Conservation (phyloP, 2,888 invertebrate species). For the Amphiduros pacificus region DNA sequence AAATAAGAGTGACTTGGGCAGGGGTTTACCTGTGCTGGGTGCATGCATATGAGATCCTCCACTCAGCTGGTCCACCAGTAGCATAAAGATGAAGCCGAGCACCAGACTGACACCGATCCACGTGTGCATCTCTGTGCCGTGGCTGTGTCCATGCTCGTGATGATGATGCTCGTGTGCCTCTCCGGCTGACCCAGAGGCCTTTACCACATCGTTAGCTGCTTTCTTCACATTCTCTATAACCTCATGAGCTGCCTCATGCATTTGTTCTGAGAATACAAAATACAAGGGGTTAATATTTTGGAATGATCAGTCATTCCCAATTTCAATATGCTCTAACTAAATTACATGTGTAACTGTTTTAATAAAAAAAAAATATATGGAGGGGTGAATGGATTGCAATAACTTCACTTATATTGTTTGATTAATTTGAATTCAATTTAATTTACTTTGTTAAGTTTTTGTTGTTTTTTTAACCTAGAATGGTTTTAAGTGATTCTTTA, state of each 20-base stretch:
- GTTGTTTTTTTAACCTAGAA: no score
- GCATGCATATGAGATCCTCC: conserved; percentile 33
- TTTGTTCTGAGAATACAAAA: background rate
- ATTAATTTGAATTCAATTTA: no score
- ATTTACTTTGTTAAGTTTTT: no score
- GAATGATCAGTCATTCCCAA: no score
- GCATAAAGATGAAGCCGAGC: conserved; percentile 95
- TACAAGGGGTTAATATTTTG: no score
- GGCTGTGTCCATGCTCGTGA: conserved; percentile 26
- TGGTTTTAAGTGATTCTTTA: no score
- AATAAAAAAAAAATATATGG: no score
- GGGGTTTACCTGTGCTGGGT: background rate
- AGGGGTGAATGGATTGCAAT: no score
- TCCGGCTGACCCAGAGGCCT: conserved; percentile 9
- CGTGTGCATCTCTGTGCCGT: conserved; percentile 69
- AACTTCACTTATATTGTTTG: no score
- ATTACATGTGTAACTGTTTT: no score
- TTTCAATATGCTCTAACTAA: no score
- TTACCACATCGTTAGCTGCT: background rate
- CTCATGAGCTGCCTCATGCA: background rate
- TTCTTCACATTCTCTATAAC: conserved; percentile 3
- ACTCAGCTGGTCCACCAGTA: conserved; percentile 84
- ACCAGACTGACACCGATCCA: conserved; percentile 91
- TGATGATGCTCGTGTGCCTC: conserved; percentile 5
- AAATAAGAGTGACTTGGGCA: no score